Conservation (phyloP, 1,140 invertebrate genomes). For the Cryptotermes secundus region DNA sequence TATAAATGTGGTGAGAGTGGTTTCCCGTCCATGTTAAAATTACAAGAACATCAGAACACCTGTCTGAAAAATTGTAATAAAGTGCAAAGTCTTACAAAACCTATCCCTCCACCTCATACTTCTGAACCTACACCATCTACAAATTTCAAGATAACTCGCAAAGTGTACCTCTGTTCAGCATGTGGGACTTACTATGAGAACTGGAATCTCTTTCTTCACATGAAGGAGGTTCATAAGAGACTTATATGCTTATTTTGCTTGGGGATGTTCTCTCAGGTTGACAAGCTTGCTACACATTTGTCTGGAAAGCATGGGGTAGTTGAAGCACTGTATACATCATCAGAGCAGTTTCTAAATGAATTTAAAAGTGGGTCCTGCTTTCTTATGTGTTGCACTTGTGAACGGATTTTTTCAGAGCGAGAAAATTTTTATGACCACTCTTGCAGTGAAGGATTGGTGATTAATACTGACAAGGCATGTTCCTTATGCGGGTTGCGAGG, state of each 20-base stretch:
- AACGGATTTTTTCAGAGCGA: slow-evolving; percentile 68
- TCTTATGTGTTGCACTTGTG: slow-evolving; percentile 75
- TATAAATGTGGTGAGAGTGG: slow-evolving; percentile 60
- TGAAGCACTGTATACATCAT: slow-evolving; percentile 60
- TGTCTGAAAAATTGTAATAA: slow-evolving; percentile 47
- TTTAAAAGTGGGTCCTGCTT: slow-evolving; percentile 68
- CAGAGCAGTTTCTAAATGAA: slow-evolving; percentile 62
- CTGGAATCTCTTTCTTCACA: slow-evolving; percentile 79
- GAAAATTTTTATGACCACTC: slow-evolving; percentile 71
- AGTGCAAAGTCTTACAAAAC: not conserved
- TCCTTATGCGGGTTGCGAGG: slow-evolving; percentile 46
- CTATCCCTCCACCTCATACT: slow-evolving; percentile 11
- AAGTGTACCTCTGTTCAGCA: slow-evolving; percentile 73
- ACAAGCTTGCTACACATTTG: slow-evolving; percentile 72
- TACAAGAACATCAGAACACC: slow-evolving; percentile 61
- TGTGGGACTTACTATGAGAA: slow-evolving; percentile 80
- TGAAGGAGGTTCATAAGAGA: slow-evolving; percentile 72
- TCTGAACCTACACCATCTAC: slow-evolving; percentile 42
- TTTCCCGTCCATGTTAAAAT: slow-evolving; percentile 57
- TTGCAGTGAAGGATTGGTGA: slow-evolving; percentile 49
- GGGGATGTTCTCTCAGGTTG: slow-evolving; percentile 74
- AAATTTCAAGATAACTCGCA: slow-evolving; percentile 65
- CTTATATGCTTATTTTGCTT: slow-evolving; percentile 78
- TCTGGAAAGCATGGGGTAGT: slow-evolving; percentile 71
- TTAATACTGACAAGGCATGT: slow-evolving; percentile 40